A percentile compares a stretch with the other conserved stretches of the same genome.
phyloP scores from a whole-genome alignment of 2,888 invertebrate species.

The Tetramorium bicarinatum region DNA sequence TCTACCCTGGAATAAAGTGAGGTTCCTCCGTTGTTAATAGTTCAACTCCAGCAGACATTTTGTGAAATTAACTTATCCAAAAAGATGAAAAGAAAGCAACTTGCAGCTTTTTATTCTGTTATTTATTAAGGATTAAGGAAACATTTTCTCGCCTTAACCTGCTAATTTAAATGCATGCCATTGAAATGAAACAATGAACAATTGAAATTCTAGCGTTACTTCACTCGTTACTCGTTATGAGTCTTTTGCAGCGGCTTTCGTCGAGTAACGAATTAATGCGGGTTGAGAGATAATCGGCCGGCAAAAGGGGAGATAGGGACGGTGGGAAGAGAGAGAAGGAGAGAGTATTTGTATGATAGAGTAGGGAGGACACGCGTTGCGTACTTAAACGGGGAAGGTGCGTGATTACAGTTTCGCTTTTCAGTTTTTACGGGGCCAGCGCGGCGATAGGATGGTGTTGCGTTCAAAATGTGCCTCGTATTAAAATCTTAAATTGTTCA shows the following conservation, averaged over 20 bases:
- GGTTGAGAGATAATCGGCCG: constrained; percentile 64
- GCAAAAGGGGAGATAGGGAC: constrained; percentile 45
- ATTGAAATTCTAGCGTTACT: constrained; percentile 29
- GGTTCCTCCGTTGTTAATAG: constrained; percentile 89
- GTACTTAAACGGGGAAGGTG: constrained; percentile 71
- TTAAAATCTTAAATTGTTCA: background rate
- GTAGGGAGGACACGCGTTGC: constrained; percentile 75
- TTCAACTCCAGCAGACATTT: constrained; percentile 73
- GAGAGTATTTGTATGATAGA: constrained; percentile 44
- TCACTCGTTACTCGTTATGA: constrained; percentile 38
- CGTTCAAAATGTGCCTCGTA: background rate
- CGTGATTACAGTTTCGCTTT: constrained; percentile 79
- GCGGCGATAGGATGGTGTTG: constrained; percentile 57
- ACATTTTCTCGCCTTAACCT: background rate
- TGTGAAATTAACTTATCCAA: constrained; percentile 1
- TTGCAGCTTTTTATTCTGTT: constrained; percentile 36
- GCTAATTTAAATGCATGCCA: constrained; percentile 53
- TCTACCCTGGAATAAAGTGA: constrained; percentile 92
- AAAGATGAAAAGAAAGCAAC: background rate
- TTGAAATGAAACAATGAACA: too few relatives aligned
- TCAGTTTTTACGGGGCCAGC: constrained; percentile 81
- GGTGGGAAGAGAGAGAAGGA: constrained; percentile 47
- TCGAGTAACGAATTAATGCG: constrained; percentile 62
- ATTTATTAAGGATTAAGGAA: background rate
- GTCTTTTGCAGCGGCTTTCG: constrained; percentile 26